These are phyloP conservation scores for Drosophila pectinifera DNA, from an alignment of 1,140 invertebrate species.

Conservation along the genomic window DNA sequence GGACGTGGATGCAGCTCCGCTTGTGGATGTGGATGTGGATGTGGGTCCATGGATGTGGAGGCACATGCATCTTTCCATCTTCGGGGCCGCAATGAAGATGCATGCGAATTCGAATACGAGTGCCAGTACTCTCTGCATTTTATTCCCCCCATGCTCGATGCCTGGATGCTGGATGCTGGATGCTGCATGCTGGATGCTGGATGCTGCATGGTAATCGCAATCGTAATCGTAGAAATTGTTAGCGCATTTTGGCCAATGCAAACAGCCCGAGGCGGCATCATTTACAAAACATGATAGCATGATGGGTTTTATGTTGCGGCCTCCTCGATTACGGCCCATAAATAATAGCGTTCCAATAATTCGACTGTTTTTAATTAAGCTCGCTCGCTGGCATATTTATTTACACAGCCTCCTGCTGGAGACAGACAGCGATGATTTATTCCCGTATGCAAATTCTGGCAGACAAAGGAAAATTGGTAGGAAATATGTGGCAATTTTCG, in stretches of 20 bases:
- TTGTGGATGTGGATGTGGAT: no score
- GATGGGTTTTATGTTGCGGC: slow-evolving; percentile 38
- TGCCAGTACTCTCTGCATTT: slow-evolving; percentile 13
- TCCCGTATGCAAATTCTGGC: slow-evolving; percentile 63
- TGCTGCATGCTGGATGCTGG: slow-evolving; percentile 13
- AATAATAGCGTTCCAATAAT: slow-evolving; percentile 73
- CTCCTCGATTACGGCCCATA: slow-evolving; percentile 64
- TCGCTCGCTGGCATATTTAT: slow-evolving; percentile 56
- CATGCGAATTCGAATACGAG: slow-evolving; percentile 60
- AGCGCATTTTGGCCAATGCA: slow-evolving; percentile 82
- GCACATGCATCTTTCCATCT: slow-evolving; percentile 69
- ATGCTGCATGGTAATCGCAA: slow-evolving; percentile 71
- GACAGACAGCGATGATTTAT: slow-evolving; percentile 35
- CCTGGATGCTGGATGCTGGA: slow-evolving; percentile 35
- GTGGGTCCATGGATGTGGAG: slow-evolving; percentile 34
- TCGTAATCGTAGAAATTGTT: slow-evolving; percentile 81
- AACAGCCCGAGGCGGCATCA: slow-evolving; percentile 76
- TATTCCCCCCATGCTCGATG: not conserved
- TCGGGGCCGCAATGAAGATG: slow-evolving; percentile 63
- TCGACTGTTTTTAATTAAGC: slow-evolving; percentile 74
- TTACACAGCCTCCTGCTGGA: slow-evolving; percentile 38
- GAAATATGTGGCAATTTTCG: slow-evolving; percentile 70
- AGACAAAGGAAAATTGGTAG: slow-evolving; percentile 45
- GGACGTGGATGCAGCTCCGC: slow-evolving; percentile 44
- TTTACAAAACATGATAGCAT: slow-evolving; percentile 78